Evolutionary conservation across 2,113 vertebrate genomes (phyloP).

Genomic region (Tachuris rubrigastra): DNA sequence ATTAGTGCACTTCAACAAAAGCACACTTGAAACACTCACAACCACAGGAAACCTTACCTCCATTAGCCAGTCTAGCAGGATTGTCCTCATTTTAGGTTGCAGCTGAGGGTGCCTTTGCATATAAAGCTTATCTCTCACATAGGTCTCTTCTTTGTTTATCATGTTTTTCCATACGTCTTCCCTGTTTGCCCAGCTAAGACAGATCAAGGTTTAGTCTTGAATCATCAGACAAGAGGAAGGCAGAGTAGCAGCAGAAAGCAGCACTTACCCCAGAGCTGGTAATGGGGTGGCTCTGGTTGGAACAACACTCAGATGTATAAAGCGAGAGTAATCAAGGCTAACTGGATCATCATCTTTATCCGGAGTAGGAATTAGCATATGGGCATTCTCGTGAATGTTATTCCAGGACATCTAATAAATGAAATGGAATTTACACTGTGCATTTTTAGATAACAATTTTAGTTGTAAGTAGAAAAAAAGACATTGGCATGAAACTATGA

Average conservation of each 20-base stretch:
- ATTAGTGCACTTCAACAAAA: conserved; percentile 1
- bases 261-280: conserved; percentile 85
- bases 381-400: conserved; percentile 71
- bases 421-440: neutral
- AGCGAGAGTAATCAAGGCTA: neutral
- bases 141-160: conserved; percentile 87
- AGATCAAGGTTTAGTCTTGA: neutral
- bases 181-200: conserved; percentile 89
- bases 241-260: neutral
- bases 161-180: conserved; percentile 96
- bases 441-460: neutral
- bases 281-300: conserved; percentile 84
- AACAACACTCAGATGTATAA: conserved; percentile 12
- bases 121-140: conserved; percentile 82
- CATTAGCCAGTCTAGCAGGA: conserved; percentile 97
- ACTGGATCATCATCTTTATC: conserved; percentile 76
- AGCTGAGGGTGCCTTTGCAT: conserved; percentile 91
- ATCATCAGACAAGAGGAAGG: neutral
- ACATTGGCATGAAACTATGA: neutral
- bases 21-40: neutral
- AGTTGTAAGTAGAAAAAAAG: neutral
- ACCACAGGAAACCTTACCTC: conserved; percentile 79
- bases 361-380: conserved; percentile 82
- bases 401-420: conserved; percentile 66
- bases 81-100: conserved; percentile 91